phyloP scores from a whole-genome alignment of 2,888 invertebrate genomes.

The Macrosoma leucophasiata region DNA sequence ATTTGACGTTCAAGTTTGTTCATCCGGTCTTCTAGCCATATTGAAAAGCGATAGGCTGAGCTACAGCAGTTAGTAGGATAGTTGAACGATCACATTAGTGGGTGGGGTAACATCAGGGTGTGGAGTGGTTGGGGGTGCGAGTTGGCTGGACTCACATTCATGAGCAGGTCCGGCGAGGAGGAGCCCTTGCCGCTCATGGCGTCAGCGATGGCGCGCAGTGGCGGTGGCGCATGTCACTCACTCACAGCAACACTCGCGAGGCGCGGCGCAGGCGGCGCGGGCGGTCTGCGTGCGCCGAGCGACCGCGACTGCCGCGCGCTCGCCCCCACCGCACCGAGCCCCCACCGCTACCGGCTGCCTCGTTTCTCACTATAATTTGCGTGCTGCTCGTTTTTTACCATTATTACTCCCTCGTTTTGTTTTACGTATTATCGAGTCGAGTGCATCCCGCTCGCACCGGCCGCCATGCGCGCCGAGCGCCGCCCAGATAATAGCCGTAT shows the following conservation, averaged over 20 bases:
- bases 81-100: constrained; percentile 10
- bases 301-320: constrained; percentile 62
- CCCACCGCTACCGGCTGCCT: constrained; percentile 76
- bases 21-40: too few species aligned
- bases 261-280: constrained; percentile 52
- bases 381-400: constrained; percentile 75
- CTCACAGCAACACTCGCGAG: constrained; percentile 65
- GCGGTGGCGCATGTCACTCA: constrained; percentile 65
- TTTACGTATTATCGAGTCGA: constrained; percentile 76
- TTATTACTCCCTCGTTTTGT: constrained; percentile 76
- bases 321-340: constrained; percentile 58
- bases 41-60: too few species aligned
- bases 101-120: too few species aligned
- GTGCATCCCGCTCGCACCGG: constrained; percentile 76
- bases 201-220: too few species aligned
- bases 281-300: constrained; percentile 65
- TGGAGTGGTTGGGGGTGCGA: constrained; percentile 23
- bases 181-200: constrained; percentile 70
- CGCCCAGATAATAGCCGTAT: constrained; percentile 73
- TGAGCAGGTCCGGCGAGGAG: constrained; percentile 72
- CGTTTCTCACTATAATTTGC: constrained; percentile 77
- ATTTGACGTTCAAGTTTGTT: too few species aligned
- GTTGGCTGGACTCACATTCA: constrained; percentile 70
- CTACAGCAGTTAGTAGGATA: constrained; percentile 11
- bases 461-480: constrained; percentile 70